These are phyloP conservation scores for Myotis myotis DNA, from an alignment of 2,797 vertebrate genomes.

Conservation along the genomic window DNA sequence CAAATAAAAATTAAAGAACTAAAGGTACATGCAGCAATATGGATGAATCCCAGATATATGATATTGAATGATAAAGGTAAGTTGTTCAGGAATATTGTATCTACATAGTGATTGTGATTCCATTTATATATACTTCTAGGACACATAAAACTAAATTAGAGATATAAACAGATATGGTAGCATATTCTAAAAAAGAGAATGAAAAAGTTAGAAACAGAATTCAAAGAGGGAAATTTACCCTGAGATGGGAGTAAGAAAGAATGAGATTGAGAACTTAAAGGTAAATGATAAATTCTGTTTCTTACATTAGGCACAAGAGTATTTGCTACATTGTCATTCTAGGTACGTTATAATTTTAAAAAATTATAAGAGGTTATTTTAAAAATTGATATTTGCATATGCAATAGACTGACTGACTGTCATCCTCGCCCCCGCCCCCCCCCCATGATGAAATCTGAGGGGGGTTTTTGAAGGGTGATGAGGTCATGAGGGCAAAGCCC, in stretches of 20 bases:
- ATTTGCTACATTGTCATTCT: background rate
- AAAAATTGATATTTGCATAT: background rate
- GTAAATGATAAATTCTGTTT: constrained; percentile 19
- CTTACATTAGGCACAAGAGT: background rate
- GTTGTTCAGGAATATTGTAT: background rate
- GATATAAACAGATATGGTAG: constrained; percentile 30
- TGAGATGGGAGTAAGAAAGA: background rate
- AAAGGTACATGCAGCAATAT: background rate
- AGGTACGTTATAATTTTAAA: background rate
- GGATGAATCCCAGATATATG: background rate
- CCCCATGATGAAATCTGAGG: background rate
- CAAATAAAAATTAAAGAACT: constrained; percentile 6
- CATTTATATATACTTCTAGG: background rate
- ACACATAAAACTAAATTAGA: constrained; percentile 10
- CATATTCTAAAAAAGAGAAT: constrained; percentile 29
- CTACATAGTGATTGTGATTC: background rate
- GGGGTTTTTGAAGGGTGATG: background rate
- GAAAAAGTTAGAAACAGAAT: background rate
- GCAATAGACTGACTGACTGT: background rate
- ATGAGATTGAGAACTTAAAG: background rate
- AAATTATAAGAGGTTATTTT: background rate
- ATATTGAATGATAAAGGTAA: background rate
- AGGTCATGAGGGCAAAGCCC: background rate
- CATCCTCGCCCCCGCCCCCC: background rate
- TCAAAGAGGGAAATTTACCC: constrained; percentile 24